These are phyloP conservation scores for Melanotaenia trifasciata DNA, from an alignment of 2,797 vertebrate species.

Conservation along the genomic window DNA sequence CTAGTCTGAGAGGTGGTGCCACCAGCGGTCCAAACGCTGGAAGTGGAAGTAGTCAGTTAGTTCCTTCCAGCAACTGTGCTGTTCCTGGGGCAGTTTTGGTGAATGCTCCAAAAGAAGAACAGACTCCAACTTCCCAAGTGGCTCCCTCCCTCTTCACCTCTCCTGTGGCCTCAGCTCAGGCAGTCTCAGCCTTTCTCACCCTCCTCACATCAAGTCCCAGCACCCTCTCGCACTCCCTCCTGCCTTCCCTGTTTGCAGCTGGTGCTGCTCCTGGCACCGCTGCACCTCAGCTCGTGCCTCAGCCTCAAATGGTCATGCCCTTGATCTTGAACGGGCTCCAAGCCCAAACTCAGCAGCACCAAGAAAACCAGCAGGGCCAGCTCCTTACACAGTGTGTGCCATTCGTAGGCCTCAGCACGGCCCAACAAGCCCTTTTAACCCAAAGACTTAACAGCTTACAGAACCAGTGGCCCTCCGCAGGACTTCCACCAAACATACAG, in stretches of 20 bases:
- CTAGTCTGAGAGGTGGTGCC: constrained; percentile 57
- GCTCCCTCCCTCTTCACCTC: constrained; percentile 83
- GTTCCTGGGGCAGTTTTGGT: constrained; percentile 75
- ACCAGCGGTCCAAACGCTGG: constrained; percentile 63
- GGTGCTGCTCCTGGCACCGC: constrained; percentile 72
- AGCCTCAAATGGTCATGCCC: constrained; percentile 86
- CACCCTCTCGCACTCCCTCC: constrained; percentile 80
- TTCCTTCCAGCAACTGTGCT: constrained; percentile 73
- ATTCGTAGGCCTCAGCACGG: constrained; percentile 82
- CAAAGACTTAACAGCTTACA: constrained; percentile 85
- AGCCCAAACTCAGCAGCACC: constrained; percentile 79
- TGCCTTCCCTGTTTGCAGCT: constrained; percentile 80
- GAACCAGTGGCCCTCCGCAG: constrained; percentile 81
- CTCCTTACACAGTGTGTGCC: constrained; percentile 85
- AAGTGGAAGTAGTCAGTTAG: constrained; percentile 69
- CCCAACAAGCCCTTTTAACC: constrained; percentile 86
- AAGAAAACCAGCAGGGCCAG: constrained; percentile 81
- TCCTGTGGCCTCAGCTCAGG: constrained; percentile 85
- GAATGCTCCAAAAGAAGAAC: constrained; percentile 80
- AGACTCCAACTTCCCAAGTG: constrained; percentile 75
- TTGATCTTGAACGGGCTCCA: constrained; percentile 85
- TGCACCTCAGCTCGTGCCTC: constrained; percentile 82
- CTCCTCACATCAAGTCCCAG: constrained; percentile 84
- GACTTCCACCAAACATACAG: constrained; percentile 62
- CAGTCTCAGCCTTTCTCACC: constrained; percentile 86